phyloP scores from a whole-genome alignment of 92 coral and sea anemone species.

The Scolanthus callimorphus region DNA sequence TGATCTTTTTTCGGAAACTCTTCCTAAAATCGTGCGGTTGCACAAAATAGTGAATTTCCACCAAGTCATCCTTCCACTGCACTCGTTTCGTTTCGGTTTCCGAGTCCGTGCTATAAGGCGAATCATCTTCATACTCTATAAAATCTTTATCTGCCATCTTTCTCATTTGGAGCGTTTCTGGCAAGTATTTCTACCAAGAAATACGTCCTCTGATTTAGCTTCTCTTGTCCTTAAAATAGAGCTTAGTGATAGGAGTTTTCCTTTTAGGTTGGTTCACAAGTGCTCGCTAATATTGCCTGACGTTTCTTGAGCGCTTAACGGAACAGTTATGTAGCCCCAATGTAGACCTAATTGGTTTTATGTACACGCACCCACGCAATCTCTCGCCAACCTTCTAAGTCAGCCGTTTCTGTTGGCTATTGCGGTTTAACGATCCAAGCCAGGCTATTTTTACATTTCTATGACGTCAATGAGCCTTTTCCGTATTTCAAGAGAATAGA shows the following conservation, averaged over 20 bases:
- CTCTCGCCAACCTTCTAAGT: neutral
- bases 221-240: neutral
- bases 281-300: too few species aligned
- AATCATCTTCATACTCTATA: conserved; percentile 8
- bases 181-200: neutral
- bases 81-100: conserved; percentile 45
- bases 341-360: conserved; percentile 7
- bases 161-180: conserved; percentile 4
- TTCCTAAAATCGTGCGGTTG: conserved; percentile 64
- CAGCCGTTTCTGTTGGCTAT: conserved; percentile 7
- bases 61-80: conserved; percentile 82
- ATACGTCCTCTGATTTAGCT: neutral
- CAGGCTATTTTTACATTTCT: conserved; percentile 14
- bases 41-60: conserved; percentile 69
- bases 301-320: conserved; percentile 5
- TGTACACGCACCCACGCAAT: conserved; percentile 18
- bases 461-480: conserved; percentile 35
- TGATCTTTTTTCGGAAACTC: conserved; percentile 58
- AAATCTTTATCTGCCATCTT: conserved; percentile 10
- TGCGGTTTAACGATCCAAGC: neutral
- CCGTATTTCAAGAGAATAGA: conserved; percentile 4
- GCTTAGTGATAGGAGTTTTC: neutral
- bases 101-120: conserved; percentile 15
- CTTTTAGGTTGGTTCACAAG: neutral
- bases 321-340: conserved; percentile 8